These are phyloP conservation scores for Empidonax traillii DNA, from an alignment of 2,113 vertebrate species.

Conservation along the genomic window DNA sequence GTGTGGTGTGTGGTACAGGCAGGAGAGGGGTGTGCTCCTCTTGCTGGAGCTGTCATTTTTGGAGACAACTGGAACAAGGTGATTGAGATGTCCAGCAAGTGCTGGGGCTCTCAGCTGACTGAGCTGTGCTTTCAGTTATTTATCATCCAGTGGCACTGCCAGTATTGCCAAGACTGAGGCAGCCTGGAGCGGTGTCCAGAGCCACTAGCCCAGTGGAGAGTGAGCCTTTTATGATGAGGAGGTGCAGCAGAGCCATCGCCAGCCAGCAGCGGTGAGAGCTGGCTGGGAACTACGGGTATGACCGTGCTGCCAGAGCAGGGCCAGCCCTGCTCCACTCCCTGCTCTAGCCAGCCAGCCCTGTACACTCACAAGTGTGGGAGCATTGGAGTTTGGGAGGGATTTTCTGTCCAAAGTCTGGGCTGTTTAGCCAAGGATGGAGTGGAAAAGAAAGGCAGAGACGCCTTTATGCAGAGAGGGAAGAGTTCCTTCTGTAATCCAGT, in stretches of 20 bases:
- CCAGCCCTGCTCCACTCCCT: background rate
- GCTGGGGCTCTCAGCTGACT: background rate
- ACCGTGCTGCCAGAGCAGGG: background rate
- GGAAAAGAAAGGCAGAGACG: background rate
- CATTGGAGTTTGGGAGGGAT: background rate
- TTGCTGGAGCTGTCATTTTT: background rate
- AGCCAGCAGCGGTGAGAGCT: background rate
- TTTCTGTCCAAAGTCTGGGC: background rate
- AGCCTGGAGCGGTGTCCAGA: background rate
- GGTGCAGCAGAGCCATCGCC: background rate
- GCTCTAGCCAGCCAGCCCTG: background rate
- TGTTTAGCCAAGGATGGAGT: background rate
- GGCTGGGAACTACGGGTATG: fast-evolving
- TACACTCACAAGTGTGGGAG: background rate
- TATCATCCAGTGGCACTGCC: background rate
- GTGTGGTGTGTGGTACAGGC: fast-evolving
- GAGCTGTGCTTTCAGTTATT: background rate
- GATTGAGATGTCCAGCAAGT: fast-evolving
- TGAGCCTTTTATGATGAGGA: background rate
- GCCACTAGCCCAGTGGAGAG: fast-evolving
- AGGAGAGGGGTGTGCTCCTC: background rate
- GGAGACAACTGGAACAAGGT: background rate
- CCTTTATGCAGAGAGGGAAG: background rate
- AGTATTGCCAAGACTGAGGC: background rate
- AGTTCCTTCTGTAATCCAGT: background rate